Evolutionary conservation across 1,140 invertebrate species (phyloP), one percentile per base, ranked within the genome.

Genomic region (Pentalonia nigronervosa): DNA sequence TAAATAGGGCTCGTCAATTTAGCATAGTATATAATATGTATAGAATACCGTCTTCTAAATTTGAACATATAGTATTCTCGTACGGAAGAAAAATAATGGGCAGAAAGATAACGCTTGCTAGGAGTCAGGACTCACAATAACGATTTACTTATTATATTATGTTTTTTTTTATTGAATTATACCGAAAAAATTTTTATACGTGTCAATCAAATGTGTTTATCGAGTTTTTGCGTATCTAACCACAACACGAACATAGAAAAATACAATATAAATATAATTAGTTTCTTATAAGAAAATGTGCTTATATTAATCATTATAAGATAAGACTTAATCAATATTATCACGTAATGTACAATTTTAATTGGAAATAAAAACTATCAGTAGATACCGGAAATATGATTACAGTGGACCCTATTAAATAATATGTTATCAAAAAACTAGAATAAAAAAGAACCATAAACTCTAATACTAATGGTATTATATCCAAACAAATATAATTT

Each of bases 301-400:
- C 0, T 3, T 20, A 53, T 23, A 53, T 53, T 20, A 53, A 53
- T 53, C 21, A 53, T 21, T 23, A 53, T n/a, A 34, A 76, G 60
- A 76, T 76, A 76, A 34, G 60, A 76, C 4, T 76, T 76, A 30
- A 76, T 76, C 14, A 34, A 76, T 76, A 76, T 76, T 34, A 76
- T 34, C 60, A 17, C n/a, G 14, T 34, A 76, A 76, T 17, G 14
- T 76, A 76, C 14, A 14, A 20, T 76, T 76, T 76, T 76, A 76
- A 76, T 76, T 76, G n/a, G n/a, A 76, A 76, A 76, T 34, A 76
- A 76, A 76, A 76, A 34, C n/a, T 76, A 76, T 76, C 60, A 76
- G 60, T 34, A 76, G 14, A 11, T 34, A 76, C 60, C 60, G 60
- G 60, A 76, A 76, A 76, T 30, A 76, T 34, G 11, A n/a, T 17